Evolutionary conservation across 2,888 invertebrate genomes (phyloP).

Genomic region (Ischnus inquisitorius): DNA sequence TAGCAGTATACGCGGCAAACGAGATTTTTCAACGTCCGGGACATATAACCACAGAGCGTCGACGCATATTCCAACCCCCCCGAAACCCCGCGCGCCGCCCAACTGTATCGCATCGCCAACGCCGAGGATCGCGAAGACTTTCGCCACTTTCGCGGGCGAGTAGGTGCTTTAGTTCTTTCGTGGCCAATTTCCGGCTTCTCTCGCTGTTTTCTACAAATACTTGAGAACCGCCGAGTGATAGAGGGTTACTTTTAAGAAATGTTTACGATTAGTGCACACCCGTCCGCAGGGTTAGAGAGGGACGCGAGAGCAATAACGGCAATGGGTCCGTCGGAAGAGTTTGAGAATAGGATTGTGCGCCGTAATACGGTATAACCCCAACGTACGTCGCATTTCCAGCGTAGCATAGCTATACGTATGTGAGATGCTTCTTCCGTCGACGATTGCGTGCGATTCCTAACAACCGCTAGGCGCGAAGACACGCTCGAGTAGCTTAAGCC

Average conservation of each 20-base stretch:
- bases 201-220: conserved; percentile 37
- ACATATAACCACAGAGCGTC: conserved; percentile 4
- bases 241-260: conserved; percentile 53
- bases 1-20: conserved; percentile 44
- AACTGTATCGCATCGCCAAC: conserved; percentile 30
- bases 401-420: not conserved
- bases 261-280: conserved; percentile 65
- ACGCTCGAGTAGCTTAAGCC: conserved; percentile 24
- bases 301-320: conserved; percentile 51
- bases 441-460: conserved; percentile 26
- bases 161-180: conserved; percentile 55
- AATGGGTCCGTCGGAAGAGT: conserved; percentile 50
- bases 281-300: conserved; percentile 49
- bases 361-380: not conserved
- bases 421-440: conserved; percentile 35
- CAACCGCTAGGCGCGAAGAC: conserved; percentile 32
- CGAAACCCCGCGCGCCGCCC: conserved; percentile 22
- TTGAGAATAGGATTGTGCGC: conserved; percentile 60
- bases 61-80: conserved; percentile 44
- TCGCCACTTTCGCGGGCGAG: conserved; percentile 51
- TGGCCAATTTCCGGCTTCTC: conserved; percentile 64
- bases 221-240: conserved; percentile 6
- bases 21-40: conserved; percentile 60
- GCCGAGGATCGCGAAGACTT: conserved; percentile 51
- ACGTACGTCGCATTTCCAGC: conserved; percentile 5